Evolutionary conservation across 2,113 vertebrate genomes (phyloP).

Genomic region (Cairina moschata): DNA sequence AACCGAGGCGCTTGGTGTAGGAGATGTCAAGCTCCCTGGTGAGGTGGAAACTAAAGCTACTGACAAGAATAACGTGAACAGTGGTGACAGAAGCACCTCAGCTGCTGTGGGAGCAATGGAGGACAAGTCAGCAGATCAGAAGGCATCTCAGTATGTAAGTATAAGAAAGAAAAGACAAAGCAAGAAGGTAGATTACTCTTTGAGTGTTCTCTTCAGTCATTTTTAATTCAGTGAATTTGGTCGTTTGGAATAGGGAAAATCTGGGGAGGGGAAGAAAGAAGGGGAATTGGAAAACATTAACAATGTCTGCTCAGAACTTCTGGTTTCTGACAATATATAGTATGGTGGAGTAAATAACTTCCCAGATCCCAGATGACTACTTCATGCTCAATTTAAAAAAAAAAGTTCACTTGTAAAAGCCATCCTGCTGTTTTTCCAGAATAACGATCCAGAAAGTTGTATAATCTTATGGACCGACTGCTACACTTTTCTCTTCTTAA

Average conservation of each 20-base stretch:
- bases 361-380: not conserved
- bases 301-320: not conserved
- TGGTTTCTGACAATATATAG: not conserved
- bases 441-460: not conserved
- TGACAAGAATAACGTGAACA: conserved; percentile 26
- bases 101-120: conserved; percentile 77
- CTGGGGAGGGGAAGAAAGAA: not conserved
- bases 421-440: too few relatives aligned
- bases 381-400: not conserved
- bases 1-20: conserved; percentile 91
- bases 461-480: not conserved
- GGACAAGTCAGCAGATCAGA: conserved; percentile 44
- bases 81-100: conserved; percentile 69
- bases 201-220: not conserved
- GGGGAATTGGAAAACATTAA: not conserved
- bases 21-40: conserved; percentile 88
- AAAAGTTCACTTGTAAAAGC: not conserved
- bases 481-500: not conserved
- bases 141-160: conserved; percentile 86
- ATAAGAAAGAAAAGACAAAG: not conserved
- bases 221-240: not conserved
- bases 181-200: not conserved
- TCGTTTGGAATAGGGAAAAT: not conserved
- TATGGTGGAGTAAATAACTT: not conserved
- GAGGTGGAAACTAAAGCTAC: conserved; percentile 76